A percentile compares a stretch with the other conserved stretches of the same genome.
These are phyloP conservation scores for Phrynocephalus forsythii DNA, from an alignment of 2,797 vertebrate species.

Conservation along the genomic window DNA sequence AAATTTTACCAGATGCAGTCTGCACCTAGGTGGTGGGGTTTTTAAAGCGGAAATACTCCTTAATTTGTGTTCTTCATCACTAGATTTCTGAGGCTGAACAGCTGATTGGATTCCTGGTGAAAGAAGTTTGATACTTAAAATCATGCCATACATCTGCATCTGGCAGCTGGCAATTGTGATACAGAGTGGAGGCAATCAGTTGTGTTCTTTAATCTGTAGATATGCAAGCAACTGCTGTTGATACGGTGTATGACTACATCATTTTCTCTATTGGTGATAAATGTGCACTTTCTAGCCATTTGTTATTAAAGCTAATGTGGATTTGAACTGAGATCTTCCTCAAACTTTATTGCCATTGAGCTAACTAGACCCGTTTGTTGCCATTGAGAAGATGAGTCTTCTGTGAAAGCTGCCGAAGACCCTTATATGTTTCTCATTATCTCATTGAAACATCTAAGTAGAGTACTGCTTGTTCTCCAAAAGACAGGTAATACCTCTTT, in stretches of 20 bases:
- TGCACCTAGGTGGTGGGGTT: not conserved
- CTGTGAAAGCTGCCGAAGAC: not conserved
- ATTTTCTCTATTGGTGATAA: not conserved
- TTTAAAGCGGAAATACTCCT: not conserved
- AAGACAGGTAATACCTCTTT: not conserved
- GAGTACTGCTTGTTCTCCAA: not conserved
- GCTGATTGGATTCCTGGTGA: not conserved
- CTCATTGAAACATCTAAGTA: not conserved
- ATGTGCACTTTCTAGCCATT: not conserved
- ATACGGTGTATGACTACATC: not conserved
- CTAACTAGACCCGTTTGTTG: not conserved
- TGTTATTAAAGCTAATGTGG: not conserved
- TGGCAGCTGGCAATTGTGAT: not conserved
- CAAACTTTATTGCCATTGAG: not conserved
- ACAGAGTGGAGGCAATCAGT: not conserved
- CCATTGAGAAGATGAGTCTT: not conserved
- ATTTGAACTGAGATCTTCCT: not conserved
- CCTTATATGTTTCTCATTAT: not conserved
- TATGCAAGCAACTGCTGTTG: not conserved
- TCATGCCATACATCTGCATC: not conserved
- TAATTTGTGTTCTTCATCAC: not conserved
- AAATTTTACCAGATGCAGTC: not conserved
- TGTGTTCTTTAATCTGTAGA: not conserved
- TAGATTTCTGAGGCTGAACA: not conserved
- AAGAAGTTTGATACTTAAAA: not conserved